Conservation (phyloP, 2,797 vertebrate species). For the Amphiprion clarkii region DNA sequence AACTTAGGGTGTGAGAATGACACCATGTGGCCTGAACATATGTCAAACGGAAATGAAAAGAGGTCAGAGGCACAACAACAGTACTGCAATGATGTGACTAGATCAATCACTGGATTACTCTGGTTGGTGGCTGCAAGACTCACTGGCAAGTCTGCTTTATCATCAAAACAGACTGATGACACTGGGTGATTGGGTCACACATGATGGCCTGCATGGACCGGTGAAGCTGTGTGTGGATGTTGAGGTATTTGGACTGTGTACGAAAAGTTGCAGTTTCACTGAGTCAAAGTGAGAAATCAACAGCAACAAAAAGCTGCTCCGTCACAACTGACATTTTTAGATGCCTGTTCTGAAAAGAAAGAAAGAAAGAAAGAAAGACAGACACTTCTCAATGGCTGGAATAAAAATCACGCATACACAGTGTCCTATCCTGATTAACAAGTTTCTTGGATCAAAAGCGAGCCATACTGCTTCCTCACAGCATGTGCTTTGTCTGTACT, state of each 20-base stretch:
- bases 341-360: not conserved
- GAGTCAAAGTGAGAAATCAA: conserved; percentile 51
- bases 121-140: conserved; percentile 21
- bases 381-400: conserved; percentile 7
- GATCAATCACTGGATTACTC: conserved; percentile 31
- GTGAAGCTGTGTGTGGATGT: conserved; percentile 24
- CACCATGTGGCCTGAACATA: conserved; percentile 62
- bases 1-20: conserved; percentile 64
- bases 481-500: conserved; percentile 77
- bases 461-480: conserved; percentile 64
- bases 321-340: conserved; percentile 5
- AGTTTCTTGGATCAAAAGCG: conserved; percentile 73
- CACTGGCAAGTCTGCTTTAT: conserved; percentile 1
- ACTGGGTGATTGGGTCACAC: conserved; percentile 32
- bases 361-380: not conserved
- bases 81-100: conserved; percentile 22
- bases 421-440: conserved; percentile 67
- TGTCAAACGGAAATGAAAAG: conserved; percentile 73
- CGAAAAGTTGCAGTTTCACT: conserved; percentile 39
- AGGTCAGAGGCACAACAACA: conserved; percentile 67
- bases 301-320: not conserved
- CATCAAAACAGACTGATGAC: conserved; percentile 39
- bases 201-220: conserved; percentile 13
- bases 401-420: not conserved
- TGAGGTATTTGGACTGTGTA: conserved; percentile 31